A percentile compares a stretch with the other conserved stretches of the same genome.
Conservation (phyloP, 2,113 vertebrate species). For the Speoplatyrhinus poulsoni region DNA sequence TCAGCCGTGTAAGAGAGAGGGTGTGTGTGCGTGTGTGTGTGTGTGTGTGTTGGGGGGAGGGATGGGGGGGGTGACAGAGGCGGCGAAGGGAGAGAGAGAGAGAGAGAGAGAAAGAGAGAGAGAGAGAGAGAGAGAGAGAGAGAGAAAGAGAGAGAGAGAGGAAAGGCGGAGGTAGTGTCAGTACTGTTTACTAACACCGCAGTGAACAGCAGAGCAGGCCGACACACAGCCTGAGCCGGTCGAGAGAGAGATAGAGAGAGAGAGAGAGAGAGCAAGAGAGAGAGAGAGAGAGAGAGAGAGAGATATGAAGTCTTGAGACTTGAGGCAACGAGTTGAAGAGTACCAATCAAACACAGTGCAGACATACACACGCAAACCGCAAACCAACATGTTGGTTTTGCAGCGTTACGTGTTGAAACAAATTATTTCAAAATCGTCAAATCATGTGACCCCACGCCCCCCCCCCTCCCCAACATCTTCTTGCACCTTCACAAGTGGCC, state of each 20-base stretch:
- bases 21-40: too few relatives aligned
- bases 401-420: too few relatives aligned
- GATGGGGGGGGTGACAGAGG: conserved; percentile 44
- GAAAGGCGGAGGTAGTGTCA: conserved; percentile 71
- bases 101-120: conserved; percentile 14
- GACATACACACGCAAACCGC: too few relatives aligned
- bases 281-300: background rate
- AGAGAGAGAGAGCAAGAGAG: conserved; percentile 50
- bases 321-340: background rate
- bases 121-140: conserved; percentile 40
- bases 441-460: too few relatives aligned
- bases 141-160: conserved; percentile 16
- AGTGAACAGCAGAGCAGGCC: conserved; percentile 77
- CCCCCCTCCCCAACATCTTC: too few relatives aligned
- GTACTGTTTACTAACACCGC: conserved; percentile 82
- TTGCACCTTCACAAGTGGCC: too few relatives aligned
- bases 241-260: too few relatives aligned
- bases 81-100: conserved; percentile 51
- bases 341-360: too few relatives aligned
- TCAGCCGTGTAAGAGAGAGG: conserved; percentile 76
- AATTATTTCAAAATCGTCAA: too few relatives aligned
- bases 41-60: conserved; percentile 2
- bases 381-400: too few relatives aligned
- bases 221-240: conserved; percentile 50
- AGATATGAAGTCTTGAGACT: too few relatives aligned